Evolutionary conservation across 2,797 vertebrate genomes (phyloP), one percentile per base, ranked within the genome.

Genomic region (Siniperca obscura): DNA sequence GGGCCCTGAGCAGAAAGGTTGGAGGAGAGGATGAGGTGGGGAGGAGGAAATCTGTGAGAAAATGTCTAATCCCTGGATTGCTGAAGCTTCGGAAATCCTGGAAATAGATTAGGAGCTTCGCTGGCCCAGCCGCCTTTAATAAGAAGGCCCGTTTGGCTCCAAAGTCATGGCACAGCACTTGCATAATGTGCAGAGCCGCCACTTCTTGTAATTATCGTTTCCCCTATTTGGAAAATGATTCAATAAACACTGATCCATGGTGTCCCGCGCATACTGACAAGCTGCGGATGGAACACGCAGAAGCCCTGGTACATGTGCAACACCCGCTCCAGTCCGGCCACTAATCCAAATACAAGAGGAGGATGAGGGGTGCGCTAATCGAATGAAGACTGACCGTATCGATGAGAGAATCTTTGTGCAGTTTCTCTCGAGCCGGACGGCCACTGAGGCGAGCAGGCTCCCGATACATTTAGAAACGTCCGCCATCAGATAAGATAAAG

Each of bases 151-250:
- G 90, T 93, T 95, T 94, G 93, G 94, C 93, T 94, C 90, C 92
- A 93, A 95, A 96, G 95, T 94, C 95, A 96, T 96, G 96, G 95
- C 94, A 91, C 95, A 96, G 95, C 95, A 95, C 94, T 95, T 95
- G 93, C 92, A 94, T 94, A 95, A 95, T 95, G 94, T 95, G 95
- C 94, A 93, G 92, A 93, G 93, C 91, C 86, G 89, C 93, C 91
- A 92, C 90, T 95, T 96, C 91, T 92, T 90, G 92, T 94, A 96
- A 96, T 96, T 95, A 96, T 95, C 92, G 89, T 94, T 95, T 95
- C 87, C 93, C 94, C 93, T 93, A 93, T 95, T 93, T 94, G 93
- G 91, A 94, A 94, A 95, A 95, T 95, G 93, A 96, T 95, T 96
- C 93, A 94, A 96, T 96, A 95, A 95, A 95, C 93, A 95, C 93